Percentiles rank a stretch among this genome's conserved stretches.
Conservation (phyloP, 2,797 vertebrate genomes). For the Hippoglossus hippoglossus region DNA sequence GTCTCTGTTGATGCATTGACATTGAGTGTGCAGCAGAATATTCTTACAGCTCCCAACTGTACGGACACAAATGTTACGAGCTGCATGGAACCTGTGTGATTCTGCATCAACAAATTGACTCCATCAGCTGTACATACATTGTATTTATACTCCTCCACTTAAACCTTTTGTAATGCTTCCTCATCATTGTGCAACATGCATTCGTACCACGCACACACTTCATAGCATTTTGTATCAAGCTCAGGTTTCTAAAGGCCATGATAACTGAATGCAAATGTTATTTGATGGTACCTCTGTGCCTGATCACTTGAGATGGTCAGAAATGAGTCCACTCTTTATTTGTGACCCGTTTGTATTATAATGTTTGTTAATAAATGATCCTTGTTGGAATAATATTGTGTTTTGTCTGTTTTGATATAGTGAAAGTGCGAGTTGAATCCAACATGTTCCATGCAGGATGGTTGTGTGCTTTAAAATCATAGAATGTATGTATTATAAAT, state of each 20-base stretch:
- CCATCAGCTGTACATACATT: conserved; percentile 69
- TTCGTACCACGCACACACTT: conserved; percentile 68
- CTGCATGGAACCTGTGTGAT: conserved; percentile 20
- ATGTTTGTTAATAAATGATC: conserved; percentile 78
- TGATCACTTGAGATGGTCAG: conserved; percentile 45
- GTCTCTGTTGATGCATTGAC: conserved; percentile 18
- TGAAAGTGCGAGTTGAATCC: neutral
- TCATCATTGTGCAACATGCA: conserved; percentile 46
- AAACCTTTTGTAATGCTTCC: conserved; percentile 67
- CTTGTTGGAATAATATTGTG: conserved; percentile 26
- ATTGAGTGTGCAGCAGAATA: conserved; percentile 3
- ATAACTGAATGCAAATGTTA: conserved; percentile 51
- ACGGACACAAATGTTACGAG: conserved; percentile 24
- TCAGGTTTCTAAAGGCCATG: conserved; percentile 67
- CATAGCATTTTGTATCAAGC: conserved; percentile 69
- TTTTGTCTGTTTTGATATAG: conserved; percentile 14
- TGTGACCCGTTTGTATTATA: conserved; percentile 69
- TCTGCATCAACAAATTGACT: conserved; percentile 37
- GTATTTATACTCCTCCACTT: conserved; percentile 68
- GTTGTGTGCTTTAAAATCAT: neutral
- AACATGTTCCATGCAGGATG: neutral
- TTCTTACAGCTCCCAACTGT: conserved; percentile 29
- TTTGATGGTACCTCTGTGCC: conserved; percentile 50
- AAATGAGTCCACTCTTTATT: conserved; percentile 55
- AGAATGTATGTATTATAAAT: no score